A percentile compares a stretch with the other conserved stretches of the same genome.
Conservation (phyloP, 64 coral and sea anemone genomes). For the Dendrophyllia cribrosa region DNA sequence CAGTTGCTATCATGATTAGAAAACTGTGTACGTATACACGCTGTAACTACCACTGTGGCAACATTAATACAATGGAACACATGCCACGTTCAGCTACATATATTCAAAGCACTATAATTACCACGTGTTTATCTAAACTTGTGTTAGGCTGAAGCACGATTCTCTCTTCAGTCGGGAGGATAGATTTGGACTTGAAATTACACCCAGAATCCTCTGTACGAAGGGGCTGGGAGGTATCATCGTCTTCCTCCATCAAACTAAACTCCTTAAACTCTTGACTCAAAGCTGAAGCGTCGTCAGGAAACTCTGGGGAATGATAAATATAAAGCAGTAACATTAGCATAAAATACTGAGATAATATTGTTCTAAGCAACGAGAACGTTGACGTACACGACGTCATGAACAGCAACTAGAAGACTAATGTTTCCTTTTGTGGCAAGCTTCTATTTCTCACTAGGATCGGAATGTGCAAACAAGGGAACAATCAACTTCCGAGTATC, state of each 20-base stretch:
- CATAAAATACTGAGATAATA: background rate
- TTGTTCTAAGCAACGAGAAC: background rate
- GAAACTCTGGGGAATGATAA: background rate
- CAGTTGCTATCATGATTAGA: too few relatives aligned
- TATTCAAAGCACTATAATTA: background rate
- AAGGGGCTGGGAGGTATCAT: background rate
- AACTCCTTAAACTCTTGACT: background rate
- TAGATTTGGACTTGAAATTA: background rate
- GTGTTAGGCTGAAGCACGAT: constrained; percentile 13
- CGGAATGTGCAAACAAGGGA: too few relatives aligned
- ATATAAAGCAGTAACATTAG: background rate
- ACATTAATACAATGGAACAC: too few relatives aligned
- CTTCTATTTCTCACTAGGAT: too few relatives aligned
- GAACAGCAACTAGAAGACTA: too few relatives aligned
- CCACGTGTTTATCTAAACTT: background rate
- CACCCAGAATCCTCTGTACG: background rate
- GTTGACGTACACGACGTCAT: too few relatives aligned
- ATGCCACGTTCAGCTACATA: too few relatives aligned
- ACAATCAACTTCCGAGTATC: too few relatives aligned
- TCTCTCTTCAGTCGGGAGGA: background rate
- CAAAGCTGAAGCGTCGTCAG: background rate
- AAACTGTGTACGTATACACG: too few relatives aligned
- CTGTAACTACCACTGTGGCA: too few relatives aligned
- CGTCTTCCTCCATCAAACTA: background rate
- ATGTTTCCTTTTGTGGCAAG: background rate